Base-by-base conservation (phyloP, 2,888 invertebrate species). In the Leucoptera coffeella region DNA sequence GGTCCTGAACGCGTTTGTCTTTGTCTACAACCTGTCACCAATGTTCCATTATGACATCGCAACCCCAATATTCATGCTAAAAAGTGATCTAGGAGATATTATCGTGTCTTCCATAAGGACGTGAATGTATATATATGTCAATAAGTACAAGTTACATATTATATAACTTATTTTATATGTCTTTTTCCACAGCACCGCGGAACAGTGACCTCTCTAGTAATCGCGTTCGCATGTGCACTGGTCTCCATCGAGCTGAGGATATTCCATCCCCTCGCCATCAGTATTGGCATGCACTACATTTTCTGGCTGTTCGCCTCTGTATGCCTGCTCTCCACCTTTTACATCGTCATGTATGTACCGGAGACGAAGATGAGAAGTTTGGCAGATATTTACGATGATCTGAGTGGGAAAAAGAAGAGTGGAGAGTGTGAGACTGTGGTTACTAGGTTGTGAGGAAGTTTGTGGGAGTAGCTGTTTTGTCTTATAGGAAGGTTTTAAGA, bases 201-300 rank as follows among this genome's bases (percentile, higher is more conserved):
- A 14, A 65, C 65, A 4, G 64, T 67, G 1, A 67, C 65, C 0
- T 53, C 67, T 0, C 52, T 65, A 12, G 60, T 65, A 1, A 67
- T 65, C 20, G 51, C 67, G 0, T 56, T 61, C 34, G 59, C 64
- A 1, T 65, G 65, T 31, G 50, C 47, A 0, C 40, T 65, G 2
- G 64, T 62, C 17, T 64, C 65, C 2, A 35, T 65, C 1, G 51
- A 64, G 26, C 50, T 69, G 0, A 36, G 64, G n/a, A 47, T 58
- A 4, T 67, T 69, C 45, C 64, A 69, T 6, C 65, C 65, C 0
- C 34, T 67, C 3, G 55, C 53, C 0, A 33, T 40, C 3, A 37
- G 50, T 1, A 47, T 52, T 0, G 67, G 67, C 2, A 43, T 67
- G 0, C 43, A 60, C 41, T 37, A 50, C 2, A 50, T 61, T 3